A percentile compares a stretch with the other conserved stretches of the same genome.
Evolutionary conservation across 2,113 vertebrate genomes (phyloP).

Genomic region (Oryctolagus cuniculus): DNA sequence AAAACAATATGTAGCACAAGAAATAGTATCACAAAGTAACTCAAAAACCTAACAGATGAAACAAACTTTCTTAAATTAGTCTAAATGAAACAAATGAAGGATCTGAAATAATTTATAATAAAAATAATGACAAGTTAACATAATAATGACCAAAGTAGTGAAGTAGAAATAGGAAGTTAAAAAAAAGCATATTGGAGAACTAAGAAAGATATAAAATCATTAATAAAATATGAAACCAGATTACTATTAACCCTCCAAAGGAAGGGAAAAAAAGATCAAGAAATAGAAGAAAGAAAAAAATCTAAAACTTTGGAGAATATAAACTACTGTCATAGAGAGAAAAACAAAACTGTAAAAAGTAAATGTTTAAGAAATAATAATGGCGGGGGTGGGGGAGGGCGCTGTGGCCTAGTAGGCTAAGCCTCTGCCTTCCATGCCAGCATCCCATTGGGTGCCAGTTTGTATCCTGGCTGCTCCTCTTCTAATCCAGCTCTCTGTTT

Average conservation of each 20-base stretch:
- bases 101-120: background rate
- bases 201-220: background rate
- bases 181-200: background rate
- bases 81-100: background rate
- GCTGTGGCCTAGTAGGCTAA: too few species aligned
- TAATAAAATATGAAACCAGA: background rate
- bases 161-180: background rate
- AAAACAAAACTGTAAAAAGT: background rate
- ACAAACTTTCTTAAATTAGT: background rate
- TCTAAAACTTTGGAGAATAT: background rate
- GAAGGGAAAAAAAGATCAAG: background rate
- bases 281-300: background rate
- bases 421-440: too few species aligned
- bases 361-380: background rate
- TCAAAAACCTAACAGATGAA: background rate
- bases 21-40: conserved; percentile 7
- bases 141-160: background rate
- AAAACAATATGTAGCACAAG: background rate
- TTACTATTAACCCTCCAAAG: background rate
- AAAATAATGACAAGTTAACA: background rate
- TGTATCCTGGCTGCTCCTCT: too few species aligned
- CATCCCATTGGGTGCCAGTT: too few species aligned
- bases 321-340: background rate
- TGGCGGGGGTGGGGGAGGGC: too few species aligned
- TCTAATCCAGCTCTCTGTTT: too few species aligned